These are phyloP conservation scores for Ylistrum balloti DNA, from an alignment of 1,140 invertebrate species.

Conservation along the genomic window DNA sequence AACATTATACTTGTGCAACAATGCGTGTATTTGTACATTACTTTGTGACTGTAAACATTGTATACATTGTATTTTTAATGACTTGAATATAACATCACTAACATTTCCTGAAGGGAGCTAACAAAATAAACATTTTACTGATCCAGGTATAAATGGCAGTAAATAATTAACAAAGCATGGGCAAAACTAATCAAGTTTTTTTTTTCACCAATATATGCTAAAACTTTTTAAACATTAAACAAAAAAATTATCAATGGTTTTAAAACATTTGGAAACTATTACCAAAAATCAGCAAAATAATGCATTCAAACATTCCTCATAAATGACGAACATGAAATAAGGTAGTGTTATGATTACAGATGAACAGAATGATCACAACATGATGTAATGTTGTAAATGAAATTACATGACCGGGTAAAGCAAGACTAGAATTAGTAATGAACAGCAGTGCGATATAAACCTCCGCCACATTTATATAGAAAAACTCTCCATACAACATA, in stretches of 20 bases:
- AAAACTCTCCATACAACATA: background rate
- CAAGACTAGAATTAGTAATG: background rate
- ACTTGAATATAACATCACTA: slow-evolving; percentile 17
- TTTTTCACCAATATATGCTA: background rate
- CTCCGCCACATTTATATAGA: background rate
- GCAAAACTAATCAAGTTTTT: background rate
- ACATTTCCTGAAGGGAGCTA: background rate
- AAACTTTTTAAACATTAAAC: background rate
- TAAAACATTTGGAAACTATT: background rate
- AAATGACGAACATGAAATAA: background rate
- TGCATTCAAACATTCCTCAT: background rate
- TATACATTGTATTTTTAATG: background rate
- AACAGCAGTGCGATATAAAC: background rate
- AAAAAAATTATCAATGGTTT: background rate
- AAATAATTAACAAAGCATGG: background rate
- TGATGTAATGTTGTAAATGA: background rate
- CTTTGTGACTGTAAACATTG: slow-evolving; percentile 14
- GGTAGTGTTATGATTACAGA: background rate
- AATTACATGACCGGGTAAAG: background rate
- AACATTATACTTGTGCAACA: slow-evolving; percentile 34
- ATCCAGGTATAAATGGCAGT: background rate
- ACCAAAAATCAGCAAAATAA: background rate
- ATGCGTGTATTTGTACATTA: background rate
- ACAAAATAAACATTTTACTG: background rate
- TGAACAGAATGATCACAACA: background rate